phyloP scores from a whole-genome alignment of 2,888 invertebrate species.

The Drosophila ezoana region DNA sequence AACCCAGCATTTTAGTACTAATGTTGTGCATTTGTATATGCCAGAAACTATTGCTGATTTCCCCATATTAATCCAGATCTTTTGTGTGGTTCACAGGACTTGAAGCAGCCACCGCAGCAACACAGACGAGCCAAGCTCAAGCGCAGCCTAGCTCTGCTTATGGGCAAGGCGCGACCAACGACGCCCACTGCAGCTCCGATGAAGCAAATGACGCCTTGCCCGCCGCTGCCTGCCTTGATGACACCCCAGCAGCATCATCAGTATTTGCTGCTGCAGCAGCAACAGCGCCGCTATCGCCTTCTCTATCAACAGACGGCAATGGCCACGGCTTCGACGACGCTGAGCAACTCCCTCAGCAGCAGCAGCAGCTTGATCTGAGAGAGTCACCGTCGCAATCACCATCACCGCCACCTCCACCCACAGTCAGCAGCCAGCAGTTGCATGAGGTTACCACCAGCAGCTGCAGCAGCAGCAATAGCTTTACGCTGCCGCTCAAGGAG shows the following conservation, averaged over 20 bases:
- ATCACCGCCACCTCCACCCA: slow-evolving; percentile 13
- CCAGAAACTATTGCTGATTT: neutral
- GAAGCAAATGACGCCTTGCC: slow-evolving; percentile 27
- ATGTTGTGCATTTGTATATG: slow-evolving; percentile 28
- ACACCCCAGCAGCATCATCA: slow-evolving; percentile 74
- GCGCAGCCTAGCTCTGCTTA: slow-evolving; percentile 77
- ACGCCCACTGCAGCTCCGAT: slow-evolving; percentile 12
- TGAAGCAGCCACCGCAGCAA: slow-evolving; percentile 55
- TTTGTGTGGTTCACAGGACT: slow-evolving; percentile 67
- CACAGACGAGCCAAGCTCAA: slow-evolving; percentile 82
- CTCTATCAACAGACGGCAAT: slow-evolving; percentile 78
- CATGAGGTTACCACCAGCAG: slow-evolving; percentile 61
- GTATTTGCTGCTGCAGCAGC: slow-evolving; percentile 70
- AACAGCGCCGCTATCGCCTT: slow-evolving; percentile 75
- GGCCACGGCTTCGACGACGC: slow-evolving; percentile 64
- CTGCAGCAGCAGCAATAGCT: slow-evolving; percentile 75
- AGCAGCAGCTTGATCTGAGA: slow-evolving; percentile 72
- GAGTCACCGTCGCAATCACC: slow-evolving; percentile 26
- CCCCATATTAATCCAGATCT: slow-evolving; percentile 11
- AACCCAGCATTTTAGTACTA: slow-evolving; percentile 35
- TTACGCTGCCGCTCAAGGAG: slow-evolving; percentile 84
- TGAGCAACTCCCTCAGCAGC: slow-evolving; percentile 60
- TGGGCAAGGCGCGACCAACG: slow-evolving; percentile 60
- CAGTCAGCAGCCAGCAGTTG: slow-evolving; percentile 28
- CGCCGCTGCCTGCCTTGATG: slow-evolving; percentile 37